Base-by-base conservation (phyloP, 2,113 vertebrate genomes). In the Alectura lathami region DNA sequence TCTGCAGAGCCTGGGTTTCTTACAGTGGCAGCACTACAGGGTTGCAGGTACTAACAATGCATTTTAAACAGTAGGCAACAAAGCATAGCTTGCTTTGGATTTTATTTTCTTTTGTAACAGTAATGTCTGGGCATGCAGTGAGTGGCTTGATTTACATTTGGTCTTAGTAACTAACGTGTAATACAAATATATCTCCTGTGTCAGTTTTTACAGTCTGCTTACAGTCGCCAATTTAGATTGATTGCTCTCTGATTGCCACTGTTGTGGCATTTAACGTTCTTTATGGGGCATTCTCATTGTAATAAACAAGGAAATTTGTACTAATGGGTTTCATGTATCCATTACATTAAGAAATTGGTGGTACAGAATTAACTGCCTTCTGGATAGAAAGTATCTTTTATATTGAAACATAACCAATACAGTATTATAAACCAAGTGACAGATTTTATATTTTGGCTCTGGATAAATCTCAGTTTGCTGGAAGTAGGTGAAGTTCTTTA, bases 401-500 rank as follows among this genome's bases (percentile, higher is more conserved):
- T 76, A 21, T 56, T 73, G 67, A 72, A 88, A 56, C 32, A 24
- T 84, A 75, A 56, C 11, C 7, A 50, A 50, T 67, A 50, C 4
- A 51, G 17, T 45, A 43, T 51, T 78, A 59, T 5, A 54, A 68
- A 92, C 50, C 8, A 73, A 47, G 7, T 9, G 38, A 21, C 53
- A 73, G 48, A 24, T 47, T 86, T 88, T 54, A 10, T 76, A 38
- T 85, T 87, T 85, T 50, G 70, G 18, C 29, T 89, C 38, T 20
- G 75, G 29, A 62, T 45, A 70, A 66, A 86, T 83, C 51, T 83
- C 40, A 43, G 12, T 80, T 83, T 80, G 21, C 43, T 95, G 73
- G 48, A 91, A 72, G 36, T 43, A 85, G 89, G 87, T 94, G 74
- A 89, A 73, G 81, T 82, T 94, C 66, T 93, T 94, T 95, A 91